Evolutionary conservation across 2,113 vertebrate genomes (phyloP), one percentile per base, ranked within the genome.

Genomic region (Centropus bengalensis): DNA sequence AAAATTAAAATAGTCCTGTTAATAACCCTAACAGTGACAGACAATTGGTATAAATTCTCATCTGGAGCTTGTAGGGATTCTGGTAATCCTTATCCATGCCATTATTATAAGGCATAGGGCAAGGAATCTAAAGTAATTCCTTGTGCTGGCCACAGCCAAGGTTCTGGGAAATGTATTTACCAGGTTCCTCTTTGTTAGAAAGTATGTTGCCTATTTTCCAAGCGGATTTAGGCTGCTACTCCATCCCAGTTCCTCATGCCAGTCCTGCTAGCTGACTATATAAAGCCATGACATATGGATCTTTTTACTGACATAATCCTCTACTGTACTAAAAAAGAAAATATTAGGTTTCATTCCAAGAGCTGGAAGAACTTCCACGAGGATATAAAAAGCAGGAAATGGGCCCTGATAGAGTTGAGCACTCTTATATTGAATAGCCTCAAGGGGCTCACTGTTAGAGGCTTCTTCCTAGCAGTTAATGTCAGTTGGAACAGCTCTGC

Each of bases 361-460:
- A 89, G 81, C 91, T 89, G 76, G 89, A 96, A 97, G 96, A 95
- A 86, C 93, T 97, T 96, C 88, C 94, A 92, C 49, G 66, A 88
- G 70, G 88, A 94, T 96, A 96, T 96, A 96, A 96, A 95, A 95
- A 97, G 94, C 96, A 95, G 87, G 88, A 97, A 96, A 96, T 96
- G 59, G 90, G 79, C 51, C 24, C 44, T 80, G 51, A 83, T 81
- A 69, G 82, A 80, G 49, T n/a, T 66, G 62, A 93, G 38, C 24
- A 13, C 33, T 89, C 51, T 94, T 68, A 78, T 91, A 94, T 88
- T 93, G 71, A 85, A 92, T 80, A 74, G 86, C 93, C 89, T 92
- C 28, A 1, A 66, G 85, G 83, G 86, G 19, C 26, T 80, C 26
- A 30, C 4, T 47, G 81, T 82, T 90, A 75, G 88, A 85, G 47